phyloP scores from a whole-genome alignment of 2,113 vertebrate genomes.

The Setophaga kirtlandii region DNA sequence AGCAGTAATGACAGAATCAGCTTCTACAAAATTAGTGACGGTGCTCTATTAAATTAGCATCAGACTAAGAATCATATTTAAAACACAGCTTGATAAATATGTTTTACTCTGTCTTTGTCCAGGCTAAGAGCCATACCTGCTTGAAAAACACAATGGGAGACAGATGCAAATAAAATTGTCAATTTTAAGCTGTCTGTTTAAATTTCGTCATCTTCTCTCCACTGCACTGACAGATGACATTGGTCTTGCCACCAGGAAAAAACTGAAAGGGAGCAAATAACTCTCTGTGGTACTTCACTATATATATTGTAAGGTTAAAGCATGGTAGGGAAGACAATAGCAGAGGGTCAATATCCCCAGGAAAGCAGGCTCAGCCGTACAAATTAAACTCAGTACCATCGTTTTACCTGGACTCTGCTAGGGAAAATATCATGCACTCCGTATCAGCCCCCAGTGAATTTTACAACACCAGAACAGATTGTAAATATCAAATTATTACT shows the following conservation, averaged over 20 bases:
- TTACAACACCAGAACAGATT: slow-evolving; percentile 20
- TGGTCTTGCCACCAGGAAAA: neutral
- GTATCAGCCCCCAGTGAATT: neutral
- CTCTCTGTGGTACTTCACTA: neutral
- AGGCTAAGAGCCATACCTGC: neutral
- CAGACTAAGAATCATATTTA: neutral
- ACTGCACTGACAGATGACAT: neutral
- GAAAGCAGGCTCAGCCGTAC: neutral
- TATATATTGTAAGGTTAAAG: neutral
- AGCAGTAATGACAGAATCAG: neutral
- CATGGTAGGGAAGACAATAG: neutral
- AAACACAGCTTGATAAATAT: neutral
- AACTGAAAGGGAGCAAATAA: neutral
- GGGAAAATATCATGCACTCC: neutral
- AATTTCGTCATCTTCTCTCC: neutral
- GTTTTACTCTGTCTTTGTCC: neutral
- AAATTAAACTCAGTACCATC: neutral
- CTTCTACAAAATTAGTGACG: neutral
- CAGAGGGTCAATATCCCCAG: neutral
- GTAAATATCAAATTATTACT: slow-evolving; percentile 34
- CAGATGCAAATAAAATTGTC: neutral
- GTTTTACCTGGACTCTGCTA: neutral
- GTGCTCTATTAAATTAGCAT: neutral
- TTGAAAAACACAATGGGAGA: neutral
- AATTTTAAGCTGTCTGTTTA: neutral